These are phyloP conservation scores for Platichthys flesus DNA, from an alignment of 2,113 vertebrate species.

Conservation along the genomic window DNA sequence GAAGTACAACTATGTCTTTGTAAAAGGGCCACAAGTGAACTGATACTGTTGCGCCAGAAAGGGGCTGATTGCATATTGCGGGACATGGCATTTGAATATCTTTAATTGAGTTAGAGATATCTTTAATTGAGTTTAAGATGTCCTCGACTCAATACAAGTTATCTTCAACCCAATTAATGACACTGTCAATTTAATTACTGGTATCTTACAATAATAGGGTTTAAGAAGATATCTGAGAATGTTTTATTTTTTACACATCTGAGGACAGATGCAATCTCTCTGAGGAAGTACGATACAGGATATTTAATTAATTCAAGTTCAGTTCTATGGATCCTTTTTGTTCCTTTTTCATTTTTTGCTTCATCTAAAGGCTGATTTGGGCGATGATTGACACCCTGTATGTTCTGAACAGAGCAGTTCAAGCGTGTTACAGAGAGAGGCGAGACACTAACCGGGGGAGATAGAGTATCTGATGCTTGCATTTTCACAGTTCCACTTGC, in stretches of 20 bases:
- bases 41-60: constrained; percentile 77
- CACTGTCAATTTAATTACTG: constrained; percentile 86
- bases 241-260: constrained; percentile 84
- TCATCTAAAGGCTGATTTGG: constrained; percentile 75
- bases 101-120: constrained; percentile 86
- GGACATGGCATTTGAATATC: constrained; percentile 84
- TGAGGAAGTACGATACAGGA: constrained; percentile 71
- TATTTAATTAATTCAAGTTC: constrained; percentile 84
- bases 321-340: constrained; percentile 66
- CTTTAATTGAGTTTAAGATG: constrained; percentile 87
- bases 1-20: constrained; percentile 75
- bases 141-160: constrained; percentile 84
- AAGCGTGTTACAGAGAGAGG: constrained; percentile 73
- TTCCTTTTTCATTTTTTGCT: constrained; percentile 59
- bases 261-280: constrained; percentile 81
- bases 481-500: constrained; percentile 70
- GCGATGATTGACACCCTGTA: constrained; percentile 71
- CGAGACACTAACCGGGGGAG: constrained; percentile 68
- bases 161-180: constrained; percentile 87
- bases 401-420: constrained; percentile 68
- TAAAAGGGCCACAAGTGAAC: constrained; percentile 64
- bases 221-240: constrained; percentile 82
- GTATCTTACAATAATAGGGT: constrained; percentile 84
- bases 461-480: constrained; percentile 74
- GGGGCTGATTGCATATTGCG: constrained; percentile 76